A percentile compares a stretch with the other conserved stretches of the same genome.
Evolutionary conservation across 2,113 vertebrate genomes (phyloP).

Genomic region (Pachypanchax playfairii): DNA sequence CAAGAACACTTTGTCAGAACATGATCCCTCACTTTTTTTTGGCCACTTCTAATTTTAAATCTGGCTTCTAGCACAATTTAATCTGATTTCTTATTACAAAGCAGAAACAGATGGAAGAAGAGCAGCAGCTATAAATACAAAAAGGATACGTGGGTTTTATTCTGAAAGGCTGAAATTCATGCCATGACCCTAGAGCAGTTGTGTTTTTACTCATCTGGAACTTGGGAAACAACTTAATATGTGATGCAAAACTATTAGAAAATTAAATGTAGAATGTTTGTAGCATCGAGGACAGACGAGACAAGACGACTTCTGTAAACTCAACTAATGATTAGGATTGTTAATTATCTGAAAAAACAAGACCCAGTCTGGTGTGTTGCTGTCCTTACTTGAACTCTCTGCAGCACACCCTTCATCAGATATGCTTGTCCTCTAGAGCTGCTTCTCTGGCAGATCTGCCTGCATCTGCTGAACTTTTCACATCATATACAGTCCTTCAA

Average conservation of each 20-base stretch:
- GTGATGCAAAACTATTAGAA: too few species aligned
- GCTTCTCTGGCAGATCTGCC: conserved; percentile 43
- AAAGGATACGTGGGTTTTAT: neutral
- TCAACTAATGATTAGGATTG: neutral
- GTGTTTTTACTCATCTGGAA: neutral
- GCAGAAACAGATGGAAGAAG: neutral
- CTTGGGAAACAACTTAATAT: neutral
- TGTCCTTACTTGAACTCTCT: conserved; percentile 41
- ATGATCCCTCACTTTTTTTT: neutral
- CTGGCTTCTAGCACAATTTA: neutral
- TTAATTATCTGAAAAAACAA: too few species aligned
- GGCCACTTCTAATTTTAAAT: neutral
- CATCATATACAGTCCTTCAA: conserved; percentile 19
- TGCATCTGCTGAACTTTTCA: conserved; percentile 66
- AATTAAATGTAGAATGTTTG: too few species aligned
- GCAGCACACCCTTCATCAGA: conserved; percentile 30
- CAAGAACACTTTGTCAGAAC: too few species aligned
- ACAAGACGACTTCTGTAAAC: neutral
- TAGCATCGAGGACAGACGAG: neutral
- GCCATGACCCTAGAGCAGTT: neutral
- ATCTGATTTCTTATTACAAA: neutral
- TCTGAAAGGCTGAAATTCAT: conserved; percentile 2
- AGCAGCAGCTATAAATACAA: neutral
- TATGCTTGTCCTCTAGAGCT: conserved; percentile 50
- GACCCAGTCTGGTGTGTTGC: too few species aligned